Percentiles rank a stretch among this genome's conserved stretches.
These are phyloP conservation scores for Dendrocincla tyrannina DNA, from an alignment of 2,797 vertebrate genomes.

Conservation along the genomic window DNA sequence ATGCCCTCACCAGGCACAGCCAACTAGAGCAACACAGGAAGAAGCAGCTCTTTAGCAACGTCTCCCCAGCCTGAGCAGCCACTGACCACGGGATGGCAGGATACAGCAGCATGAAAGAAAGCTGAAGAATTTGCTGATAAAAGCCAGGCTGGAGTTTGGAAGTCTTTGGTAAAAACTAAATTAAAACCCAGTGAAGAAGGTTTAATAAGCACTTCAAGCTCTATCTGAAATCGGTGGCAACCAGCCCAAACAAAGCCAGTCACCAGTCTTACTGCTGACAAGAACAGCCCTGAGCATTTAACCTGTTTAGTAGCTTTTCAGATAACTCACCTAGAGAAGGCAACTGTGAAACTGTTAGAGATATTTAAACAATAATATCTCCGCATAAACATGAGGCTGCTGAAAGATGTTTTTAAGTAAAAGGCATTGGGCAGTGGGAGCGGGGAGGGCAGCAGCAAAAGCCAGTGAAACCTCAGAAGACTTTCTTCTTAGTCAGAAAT, in stretches of 20 bases:
- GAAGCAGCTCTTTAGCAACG: not conserved
- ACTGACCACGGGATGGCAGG: not conserved
- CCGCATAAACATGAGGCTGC: not conserved
- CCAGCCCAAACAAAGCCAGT: not conserved
- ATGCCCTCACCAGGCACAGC: fast-evolving
- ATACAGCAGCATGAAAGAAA: not conserved
- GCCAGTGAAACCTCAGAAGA: not conserved
- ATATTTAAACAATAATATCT: not conserved
- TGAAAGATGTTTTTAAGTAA: not conserved
- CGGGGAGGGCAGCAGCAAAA: no score
- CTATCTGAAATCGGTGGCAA: not conserved
- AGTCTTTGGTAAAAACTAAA: not conserved
- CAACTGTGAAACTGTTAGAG: not conserved
- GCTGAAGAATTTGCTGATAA: not conserved
- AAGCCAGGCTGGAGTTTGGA: not conserved
- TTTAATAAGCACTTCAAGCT: not conserved
- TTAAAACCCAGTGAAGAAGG: not conserved
- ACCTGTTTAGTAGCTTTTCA: not conserved
- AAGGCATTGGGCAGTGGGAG: fast-evolving
- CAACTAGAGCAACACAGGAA: not conserved
- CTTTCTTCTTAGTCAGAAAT: not conserved
- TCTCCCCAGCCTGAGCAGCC: not conserved
- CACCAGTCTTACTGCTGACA: not conserved
- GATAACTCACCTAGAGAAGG: not conserved
- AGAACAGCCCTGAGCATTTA: not conserved